These are phyloP conservation scores for Isaurus tuberculatus DNA, from an alignment of 92 coral and sea anemone genomes.

Conservation along the genomic window DNA sequence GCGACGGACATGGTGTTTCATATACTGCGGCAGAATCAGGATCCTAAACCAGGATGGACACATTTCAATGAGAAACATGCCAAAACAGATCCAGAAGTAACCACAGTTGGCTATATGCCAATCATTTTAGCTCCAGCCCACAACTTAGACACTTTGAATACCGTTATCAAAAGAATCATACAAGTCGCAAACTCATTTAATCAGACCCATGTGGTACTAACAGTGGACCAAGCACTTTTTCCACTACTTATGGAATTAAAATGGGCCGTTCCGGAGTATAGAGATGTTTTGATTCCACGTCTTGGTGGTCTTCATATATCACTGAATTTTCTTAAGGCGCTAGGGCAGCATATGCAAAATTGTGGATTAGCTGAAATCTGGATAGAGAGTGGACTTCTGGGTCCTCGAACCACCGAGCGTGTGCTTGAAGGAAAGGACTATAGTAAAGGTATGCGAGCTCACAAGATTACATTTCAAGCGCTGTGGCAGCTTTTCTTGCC, in stretches of 20 bases:
- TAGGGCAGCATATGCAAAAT: conserved; percentile 47
- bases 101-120: conserved; percentile 40
- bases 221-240: conserved; percentile 60
- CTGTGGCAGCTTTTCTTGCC: conserved; percentile 29
- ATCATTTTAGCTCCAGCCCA: conserved; percentile 48
- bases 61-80: conserved; percentile 36
- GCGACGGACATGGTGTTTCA: conserved; percentile 22
- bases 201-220: conserved; percentile 39
- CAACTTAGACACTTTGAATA: conserved; percentile 35
- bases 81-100: conserved; percentile 27
- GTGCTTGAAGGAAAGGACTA: conserved; percentile 48
- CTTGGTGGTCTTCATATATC: conserved; percentile 67
- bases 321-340: conserved; percentile 52
- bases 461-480: conserved; percentile 38
- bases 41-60: not conserved
- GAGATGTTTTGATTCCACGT: conserved; percentile 51
- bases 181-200: conserved; percentile 6
- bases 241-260: conserved; percentile 56
- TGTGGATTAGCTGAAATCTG: conserved; percentile 39
- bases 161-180: conserved; percentile 15
- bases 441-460: conserved; percentile 45
- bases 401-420: conserved; percentile 37
- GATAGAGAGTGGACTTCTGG: conserved; percentile 37
- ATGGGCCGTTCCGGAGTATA: conserved; percentile 58
- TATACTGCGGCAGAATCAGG: conserved; percentile 12